phyloP scores from a whole-genome alignment of 2,113 vertebrate genomes.

The Okapia johnstoni region DNA sequence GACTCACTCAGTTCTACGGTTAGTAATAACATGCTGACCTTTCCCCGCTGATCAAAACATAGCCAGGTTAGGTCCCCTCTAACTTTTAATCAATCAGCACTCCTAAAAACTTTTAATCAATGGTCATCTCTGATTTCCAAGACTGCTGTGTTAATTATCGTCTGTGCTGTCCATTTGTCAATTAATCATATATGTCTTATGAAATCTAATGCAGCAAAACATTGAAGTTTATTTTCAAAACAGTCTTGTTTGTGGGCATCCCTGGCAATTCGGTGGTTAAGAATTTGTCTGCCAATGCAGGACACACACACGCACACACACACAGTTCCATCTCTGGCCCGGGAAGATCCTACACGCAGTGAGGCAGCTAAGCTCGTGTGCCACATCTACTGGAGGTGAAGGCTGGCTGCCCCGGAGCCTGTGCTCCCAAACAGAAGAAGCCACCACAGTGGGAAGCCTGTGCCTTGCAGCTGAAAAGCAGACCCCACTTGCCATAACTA shows the following conservation, averaged over 20 bases:
- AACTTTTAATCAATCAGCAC: not conserved
- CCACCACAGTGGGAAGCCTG: not conserved
- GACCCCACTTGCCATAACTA: not conserved
- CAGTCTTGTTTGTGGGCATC: not conserved
- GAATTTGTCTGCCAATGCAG: not conserved
- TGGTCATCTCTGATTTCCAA: not conserved
- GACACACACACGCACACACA: not conserved
- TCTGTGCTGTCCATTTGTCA: not conserved
- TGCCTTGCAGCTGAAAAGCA: not conserved
- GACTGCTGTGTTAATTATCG: not conserved
- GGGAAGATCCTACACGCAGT: not conserved
- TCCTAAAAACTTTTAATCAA: not conserved
- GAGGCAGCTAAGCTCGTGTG: fast-evolving
- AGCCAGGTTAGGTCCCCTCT: not conserved
- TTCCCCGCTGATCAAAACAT: not conserved
- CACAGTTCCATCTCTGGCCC: not conserved
- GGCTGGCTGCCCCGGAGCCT: not conserved
- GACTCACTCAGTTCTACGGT: not conserved
- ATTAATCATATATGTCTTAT: not conserved
- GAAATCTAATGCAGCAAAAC: not conserved
- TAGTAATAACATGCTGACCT: not conserved
- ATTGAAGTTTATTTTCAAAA: not conserved
- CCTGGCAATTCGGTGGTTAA: not conserved
- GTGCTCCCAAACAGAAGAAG: not conserved
- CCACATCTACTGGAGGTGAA: not conserved